Evolutionary conservation across 2,113 vertebrate species (phyloP), one percentile per base, ranked within the genome.

Genomic region (Onychorhynchus coronatus): DNA sequence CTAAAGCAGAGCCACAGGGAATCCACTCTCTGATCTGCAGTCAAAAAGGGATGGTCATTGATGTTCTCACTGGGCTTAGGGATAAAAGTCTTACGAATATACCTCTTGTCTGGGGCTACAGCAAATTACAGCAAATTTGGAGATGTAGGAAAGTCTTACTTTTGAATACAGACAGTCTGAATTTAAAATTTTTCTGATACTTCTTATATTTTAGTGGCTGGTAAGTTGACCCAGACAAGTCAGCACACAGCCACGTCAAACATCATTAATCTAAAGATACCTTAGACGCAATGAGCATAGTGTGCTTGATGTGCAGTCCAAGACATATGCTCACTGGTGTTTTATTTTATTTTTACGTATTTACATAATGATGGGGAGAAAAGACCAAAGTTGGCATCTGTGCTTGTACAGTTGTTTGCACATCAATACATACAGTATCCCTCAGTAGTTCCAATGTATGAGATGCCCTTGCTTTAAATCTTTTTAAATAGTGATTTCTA

Each of bases 171-270:
- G 25, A 50, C 66, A 66, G 9, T 73, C 17, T 83, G 50, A 42
- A 53, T 83, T 89, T 46, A 18, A 75, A 44, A 12, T n/a, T 91
- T 88, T 79, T 88, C 46, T 70, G 31, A 47, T 91, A n/a, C 12
- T 78, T 39, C 41, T 88, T 68, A 6, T 44, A 28, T 91, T 37
- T 87, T 42, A 66, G 46, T 84, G 46, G 12, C 35, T 76, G 62
- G 19, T 44, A 44, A 30, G 5, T 41, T 75, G 39, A 89, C 15
- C 9, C 41, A 65, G 35, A 50, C 16, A 70, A 80, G 59, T 83
- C 67, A 90, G 37, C 59, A 88, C 39, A 84, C 31, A 83, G 35
- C 21, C 52, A 70, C 77, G n/a, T 63, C 55, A 96, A 76, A 93
- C 27, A 25, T 62, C 42, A 47, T 67, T 68, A 31, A 80, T 85